phyloP scores from a whole-genome alignment of 2,797 vertebrate genomes.

The Rachycentron canadum region DNA sequence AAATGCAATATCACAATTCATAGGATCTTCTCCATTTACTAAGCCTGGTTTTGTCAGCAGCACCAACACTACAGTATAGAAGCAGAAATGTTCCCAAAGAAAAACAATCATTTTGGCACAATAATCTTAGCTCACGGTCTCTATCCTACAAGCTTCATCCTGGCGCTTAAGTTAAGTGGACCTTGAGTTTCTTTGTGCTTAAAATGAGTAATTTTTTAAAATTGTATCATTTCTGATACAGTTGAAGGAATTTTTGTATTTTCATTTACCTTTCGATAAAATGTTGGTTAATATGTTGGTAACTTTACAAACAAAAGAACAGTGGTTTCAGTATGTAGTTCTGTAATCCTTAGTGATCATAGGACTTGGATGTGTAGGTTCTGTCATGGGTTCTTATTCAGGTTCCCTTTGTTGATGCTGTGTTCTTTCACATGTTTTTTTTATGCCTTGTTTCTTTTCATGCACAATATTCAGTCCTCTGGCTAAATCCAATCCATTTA shows the following conservation, averaged over 20 bases:
- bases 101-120: background rate
- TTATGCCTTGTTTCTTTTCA: background rate
- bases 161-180: background rate
- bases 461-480: background rate
- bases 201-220: background rate
- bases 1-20: background rate
- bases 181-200: background rate
- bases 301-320: background rate
- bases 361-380: background rate
- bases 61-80: no score
- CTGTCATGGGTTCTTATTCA: no score
- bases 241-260: background rate
- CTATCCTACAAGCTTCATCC: background rate
- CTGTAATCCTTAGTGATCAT: background rate
- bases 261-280: background rate
- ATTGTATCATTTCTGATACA: background rate
- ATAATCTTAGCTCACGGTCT: background rate
- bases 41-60: background rate
- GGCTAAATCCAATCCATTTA: background rate
- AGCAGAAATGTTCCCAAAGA: no score
- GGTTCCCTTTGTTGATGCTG: no score
- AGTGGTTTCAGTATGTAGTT: background rate
- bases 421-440: background rate
- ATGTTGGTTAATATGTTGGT: background rate
- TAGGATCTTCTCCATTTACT: background rate